Percentiles rank a stretch among this genome's conserved stretches.
These are phyloP conservation scores for Fringilla coelebs DNA, from an alignment of 2,797 vertebrate genomes.

Conservation along the genomic window DNA sequence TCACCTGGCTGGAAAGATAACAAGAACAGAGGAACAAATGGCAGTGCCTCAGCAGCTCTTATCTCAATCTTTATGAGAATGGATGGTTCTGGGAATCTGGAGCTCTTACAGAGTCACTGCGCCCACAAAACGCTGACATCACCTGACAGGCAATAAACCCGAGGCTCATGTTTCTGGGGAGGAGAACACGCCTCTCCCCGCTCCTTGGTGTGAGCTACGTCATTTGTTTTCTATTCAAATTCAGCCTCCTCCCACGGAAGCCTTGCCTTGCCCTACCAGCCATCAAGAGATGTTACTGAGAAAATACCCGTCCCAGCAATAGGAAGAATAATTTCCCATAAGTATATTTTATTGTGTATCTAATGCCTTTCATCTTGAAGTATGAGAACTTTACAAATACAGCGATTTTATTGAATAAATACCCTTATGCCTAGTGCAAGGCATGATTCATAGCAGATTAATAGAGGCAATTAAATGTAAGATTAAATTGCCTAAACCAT, in stretches of 20 bases:
- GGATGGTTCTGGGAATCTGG: slow-evolving; percentile 22
- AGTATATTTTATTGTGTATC: slow-evolving; percentile 18
- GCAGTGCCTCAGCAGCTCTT: not conserved
- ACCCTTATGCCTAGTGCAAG: not conserved
- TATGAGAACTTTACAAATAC: slow-evolving; percentile 23
- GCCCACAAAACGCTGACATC: slow-evolving; percentile 40
- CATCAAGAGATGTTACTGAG: not conserved
- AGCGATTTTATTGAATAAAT: slow-evolving; percentile 41
- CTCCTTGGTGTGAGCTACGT: not conserved
- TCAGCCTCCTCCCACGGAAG: slow-evolving; percentile 33
- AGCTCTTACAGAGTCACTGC: slow-evolving; percentile 8
- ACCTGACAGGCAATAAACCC: slow-evolving; percentile 20
- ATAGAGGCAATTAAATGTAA: slow-evolving; percentile 52
- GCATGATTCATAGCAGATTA: slow-evolving; percentile 56
- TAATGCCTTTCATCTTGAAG: slow-evolving; percentile 28
- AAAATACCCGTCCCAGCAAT: not conserved
- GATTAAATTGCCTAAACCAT: slow-evolving; percentile 48
- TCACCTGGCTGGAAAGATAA: not conserved
- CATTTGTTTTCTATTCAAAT: slow-evolving; percentile 63
- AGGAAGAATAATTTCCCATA: slow-evolving; percentile 43
- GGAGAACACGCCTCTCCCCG: slow-evolving; percentile 17
- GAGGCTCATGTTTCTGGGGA: slow-evolving; percentile 4
- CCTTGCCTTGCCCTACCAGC: not conserved
- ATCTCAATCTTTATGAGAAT: not conserved
- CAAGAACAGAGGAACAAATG: not conserved